Percentiles rank a stretch among this genome's conserved stretches.
Conservation (phyloP, 2,888 invertebrate genomes). For the Neoascia interrupta region DNA sequence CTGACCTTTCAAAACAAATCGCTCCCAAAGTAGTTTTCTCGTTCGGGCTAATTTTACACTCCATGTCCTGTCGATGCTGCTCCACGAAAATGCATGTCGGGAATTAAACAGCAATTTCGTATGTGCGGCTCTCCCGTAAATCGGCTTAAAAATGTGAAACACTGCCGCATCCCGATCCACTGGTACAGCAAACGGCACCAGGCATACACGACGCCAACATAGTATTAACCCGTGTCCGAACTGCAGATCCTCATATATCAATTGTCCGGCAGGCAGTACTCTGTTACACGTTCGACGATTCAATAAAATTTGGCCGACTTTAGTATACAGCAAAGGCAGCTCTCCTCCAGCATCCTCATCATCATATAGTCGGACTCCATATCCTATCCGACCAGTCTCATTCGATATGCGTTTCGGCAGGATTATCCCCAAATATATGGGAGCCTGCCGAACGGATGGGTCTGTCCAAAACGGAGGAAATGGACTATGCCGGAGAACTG, state of each 20-base stretch:
- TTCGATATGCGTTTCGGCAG: slow-evolving; percentile 54
- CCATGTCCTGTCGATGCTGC: too few species aligned
- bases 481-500: slow-evolving; percentile 40
- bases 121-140: slow-evolving; percentile 23
- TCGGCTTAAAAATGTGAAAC: slow-evolving; percentile 56
- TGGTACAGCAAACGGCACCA: slow-evolving; percentile 12
- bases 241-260: slow-evolving; percentile 68
- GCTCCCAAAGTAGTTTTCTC: too few species aligned
- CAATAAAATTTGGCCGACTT: slow-evolving; percentile 41
- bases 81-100: slow-evolving; percentile 29
- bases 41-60: too few species aligned
- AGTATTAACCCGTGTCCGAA: slow-evolving; percentile 9
- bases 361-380: neutral
- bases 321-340: neutral
- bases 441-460: slow-evolving; percentile 10
- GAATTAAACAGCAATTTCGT: slow-evolving; percentile 27
- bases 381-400: slow-evolving; percentile 40
- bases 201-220: neutral
- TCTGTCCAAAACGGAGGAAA: slow-evolving; percentile 26
- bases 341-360: slow-evolving; percentile 20
- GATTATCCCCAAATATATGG: slow-evolving; percentile 56
- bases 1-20: too few species aligned
- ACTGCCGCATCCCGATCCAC: slow-evolving; percentile 40
- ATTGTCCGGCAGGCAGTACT: slow-evolving; percentile 52
- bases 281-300: slow-evolving; percentile 66